A percentile compares a stretch with the other conserved stretches of the same genome.
phyloP scores from a whole-genome alignment of 2,797 vertebrate species.

The Neosilurus mollespiculum region DNA sequence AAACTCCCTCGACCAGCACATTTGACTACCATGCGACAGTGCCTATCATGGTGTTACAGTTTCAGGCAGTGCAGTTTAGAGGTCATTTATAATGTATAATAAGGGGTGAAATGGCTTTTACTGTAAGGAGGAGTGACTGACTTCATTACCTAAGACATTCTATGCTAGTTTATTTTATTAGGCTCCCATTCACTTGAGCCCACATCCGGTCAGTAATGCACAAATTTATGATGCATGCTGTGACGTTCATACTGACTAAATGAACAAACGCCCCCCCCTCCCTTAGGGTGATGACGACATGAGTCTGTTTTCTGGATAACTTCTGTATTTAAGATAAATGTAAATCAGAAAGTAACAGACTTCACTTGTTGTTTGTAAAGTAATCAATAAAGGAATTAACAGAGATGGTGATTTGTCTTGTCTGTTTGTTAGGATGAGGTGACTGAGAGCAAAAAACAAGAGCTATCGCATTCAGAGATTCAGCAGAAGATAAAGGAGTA shows the following conservation, averaged over 20 bases:
- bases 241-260: neutral
- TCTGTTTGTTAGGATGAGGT: constrained; percentile 82
- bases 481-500: constrained; percentile 92
- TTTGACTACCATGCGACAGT: neutral
- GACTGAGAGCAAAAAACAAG: constrained; percentile 76
- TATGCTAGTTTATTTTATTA: neutral
- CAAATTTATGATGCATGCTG: constrained; percentile 9
- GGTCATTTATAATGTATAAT: neutral
- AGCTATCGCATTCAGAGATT: constrained; percentile 79
- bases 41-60: neutral
- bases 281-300: neutral
- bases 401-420: neutral
- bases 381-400: neutral
- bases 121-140: neutral
- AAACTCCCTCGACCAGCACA: neutral
- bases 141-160: neutral
- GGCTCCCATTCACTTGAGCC: neutral
- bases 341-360: neutral
- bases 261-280: neutral
- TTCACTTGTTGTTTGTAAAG: neutral
- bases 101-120: neutral
- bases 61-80: neutral
- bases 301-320: neutral
- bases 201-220: constrained; percentile 17
- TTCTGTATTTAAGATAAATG: neutral